Conservation (phyloP, 2,888 invertebrate genomes). For the Campoplex capitator region DNA sequence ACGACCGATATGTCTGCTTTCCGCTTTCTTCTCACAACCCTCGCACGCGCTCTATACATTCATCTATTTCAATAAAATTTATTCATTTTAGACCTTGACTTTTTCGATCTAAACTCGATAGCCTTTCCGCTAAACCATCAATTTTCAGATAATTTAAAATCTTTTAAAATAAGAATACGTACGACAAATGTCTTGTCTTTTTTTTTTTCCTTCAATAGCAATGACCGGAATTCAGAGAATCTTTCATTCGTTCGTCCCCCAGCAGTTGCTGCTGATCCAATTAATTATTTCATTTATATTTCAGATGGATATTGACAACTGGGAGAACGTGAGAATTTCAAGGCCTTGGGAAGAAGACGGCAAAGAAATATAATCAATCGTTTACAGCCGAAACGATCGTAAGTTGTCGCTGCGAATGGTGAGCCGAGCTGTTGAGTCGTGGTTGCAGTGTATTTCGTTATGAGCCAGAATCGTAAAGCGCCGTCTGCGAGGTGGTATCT, state of each 20-base stretch:
- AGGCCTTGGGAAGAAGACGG: conserved; percentile 92
- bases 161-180: neutral
- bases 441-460: neutral
- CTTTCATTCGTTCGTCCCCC: neutral
- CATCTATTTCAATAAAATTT: neutral
- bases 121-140: too few relatives aligned
- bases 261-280: neutral
- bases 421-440: neutral
- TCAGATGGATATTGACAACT: conserved; percentile 90
- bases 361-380: conserved; percentile 31
- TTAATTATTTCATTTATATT: neutral
- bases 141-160: neutral
- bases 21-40: neutral
- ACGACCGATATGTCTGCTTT: conserved; percentile 15
- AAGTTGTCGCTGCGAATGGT: neutral
- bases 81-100: conserved; percentile 17
- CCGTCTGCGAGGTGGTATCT: neutral
- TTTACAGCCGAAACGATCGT: conserved; percentile 13
- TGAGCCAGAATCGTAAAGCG: neutral
- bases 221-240: neutral
- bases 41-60: neutral
- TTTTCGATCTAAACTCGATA: neutral
- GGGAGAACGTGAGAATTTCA: conserved; percentile 94
- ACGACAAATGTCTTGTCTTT: too few relatives aligned
- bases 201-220: too few relatives aligned